Base-by-base conservation (phyloP, 2,888 invertebrate genomes). In the Drosophila seclusa region DNA sequence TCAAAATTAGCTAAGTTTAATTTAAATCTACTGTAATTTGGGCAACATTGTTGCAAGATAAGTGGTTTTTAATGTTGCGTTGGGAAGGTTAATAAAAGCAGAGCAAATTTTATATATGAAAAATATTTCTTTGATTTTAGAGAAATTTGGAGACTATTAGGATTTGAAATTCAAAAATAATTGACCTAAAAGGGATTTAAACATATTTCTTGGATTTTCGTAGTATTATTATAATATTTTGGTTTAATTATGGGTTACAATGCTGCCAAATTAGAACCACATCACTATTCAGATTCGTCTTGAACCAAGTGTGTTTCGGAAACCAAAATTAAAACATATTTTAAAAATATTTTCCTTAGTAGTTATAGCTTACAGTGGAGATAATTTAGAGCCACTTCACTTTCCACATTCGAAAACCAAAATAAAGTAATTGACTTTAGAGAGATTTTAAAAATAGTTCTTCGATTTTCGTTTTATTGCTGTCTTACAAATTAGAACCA, bases 1-100 rank as follows among this genome's bases (percentile, higher is more conserved):
- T 3, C 38, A 24, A 52, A 66, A 66, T 53, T 58, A 62, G 48
- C 34, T 45, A 38, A 60, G 61, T 68, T 54, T 60, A 58, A 68
- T 38, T 40, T 7, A 27, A 66, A 66, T 45, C 24, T 24, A 4
- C 0, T 45, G 1, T 16, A 45, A 24, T 45, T 24, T 7, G 8
- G 8, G 2, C 24, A 4, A 21, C 21, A 16, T 24, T 45, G 16
- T 8, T 1, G 13, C 1, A 21, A 45, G 13, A 21, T 45, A 7
- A 21, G 5, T 21, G 40, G 21, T 16, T 45, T 45, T 7, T 45
- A 21, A 4, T 2, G 16, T 4, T 21, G 2, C 18, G 1, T 0
- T 45, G 45, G 4, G 7, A 4, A 45, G 7, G 7, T 7, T 21
- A 3, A 13, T 1, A 7, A 21, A 16, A 4, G 13, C 13, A 16